phyloP scores from a whole-genome alignment of 1,140 invertebrate species.

The Atta colombica region DNA sequence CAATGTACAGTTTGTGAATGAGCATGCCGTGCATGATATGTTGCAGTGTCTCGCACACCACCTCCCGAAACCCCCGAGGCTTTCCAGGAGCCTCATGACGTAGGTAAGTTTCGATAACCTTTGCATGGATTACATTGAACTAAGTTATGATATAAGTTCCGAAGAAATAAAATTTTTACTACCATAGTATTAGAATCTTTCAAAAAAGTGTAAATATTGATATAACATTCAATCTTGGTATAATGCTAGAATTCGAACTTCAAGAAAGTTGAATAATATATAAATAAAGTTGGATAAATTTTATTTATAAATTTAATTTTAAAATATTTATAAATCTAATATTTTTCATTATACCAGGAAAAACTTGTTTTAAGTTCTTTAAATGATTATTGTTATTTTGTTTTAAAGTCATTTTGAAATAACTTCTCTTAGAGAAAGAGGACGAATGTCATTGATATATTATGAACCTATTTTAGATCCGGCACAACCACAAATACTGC shows the following conservation, averaged over 20 bases:
- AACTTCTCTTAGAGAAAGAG: background rate
- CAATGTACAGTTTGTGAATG: conserved; percentile 82
- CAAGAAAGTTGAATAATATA: background rate
- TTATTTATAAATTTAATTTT: conserved; percentile 1
- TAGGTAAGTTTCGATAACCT: conserved; percentile 80
- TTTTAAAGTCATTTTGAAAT: background rate
- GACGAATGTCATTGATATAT: background rate
- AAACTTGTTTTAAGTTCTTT: background rate
- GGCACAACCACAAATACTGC: conserved; percentile 82
- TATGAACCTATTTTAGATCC: conserved; percentile 80
- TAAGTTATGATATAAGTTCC: background rate
- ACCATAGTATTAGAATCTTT: background rate
- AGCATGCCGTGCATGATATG: conserved; percentile 85
- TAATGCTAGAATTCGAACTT: conserved; percentile 3
- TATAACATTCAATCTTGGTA: background rate
- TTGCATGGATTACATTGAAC: background rate
- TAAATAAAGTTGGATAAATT: background rate
- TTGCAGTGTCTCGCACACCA: conserved; percentile 86
- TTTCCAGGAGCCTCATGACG: conserved; percentile 84
- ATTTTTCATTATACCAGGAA: background rate
- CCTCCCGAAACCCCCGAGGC: conserved; percentile 83
- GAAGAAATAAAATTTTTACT: background rate
- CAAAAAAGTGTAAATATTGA: background rate
- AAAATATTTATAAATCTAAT: background rate
- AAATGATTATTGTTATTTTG: background rate